Conservation (phyloP, 1,140 invertebrate genomes). For the Druon quercuslanigerum region DNA sequence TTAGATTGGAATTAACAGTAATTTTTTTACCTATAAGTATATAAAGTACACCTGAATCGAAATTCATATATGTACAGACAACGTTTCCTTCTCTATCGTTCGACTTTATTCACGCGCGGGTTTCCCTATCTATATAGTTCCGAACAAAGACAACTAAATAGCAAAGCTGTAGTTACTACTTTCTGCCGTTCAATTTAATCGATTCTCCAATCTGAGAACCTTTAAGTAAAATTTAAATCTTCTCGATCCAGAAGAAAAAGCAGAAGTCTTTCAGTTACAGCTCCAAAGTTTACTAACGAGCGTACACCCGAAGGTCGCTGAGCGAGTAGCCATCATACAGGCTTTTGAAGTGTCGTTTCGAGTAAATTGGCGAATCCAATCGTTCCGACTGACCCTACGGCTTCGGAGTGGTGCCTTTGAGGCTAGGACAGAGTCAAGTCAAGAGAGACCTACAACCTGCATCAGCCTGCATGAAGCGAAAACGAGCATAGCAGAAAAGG, state of each 20-base stretch:
- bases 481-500: slow-evolving; percentile 42
- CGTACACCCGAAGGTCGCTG: not conserved
- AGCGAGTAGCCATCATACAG: not conserved
- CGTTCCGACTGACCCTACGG: slow-evolving; percentile 39
- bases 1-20: not conserved
- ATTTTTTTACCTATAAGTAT: too few relatives aligned
- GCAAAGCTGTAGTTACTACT: too few relatives aligned
- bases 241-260: not conserved
- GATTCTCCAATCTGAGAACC: not conserved
- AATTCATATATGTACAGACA: too few relatives aligned
- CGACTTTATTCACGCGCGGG: too few relatives aligned
- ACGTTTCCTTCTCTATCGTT: too few relatives aligned
- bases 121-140: too few relatives aligned
- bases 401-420: slow-evolving; percentile 34
- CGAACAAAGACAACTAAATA: too few relatives aligned
- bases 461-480: slow-evolving; percentile 30
- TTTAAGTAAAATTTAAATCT: not conserved
- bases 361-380: slow-evolving; percentile 57
- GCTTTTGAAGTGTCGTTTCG: slow-evolving; percentile 11
- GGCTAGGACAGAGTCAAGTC: slow-evolving; percentile 10
- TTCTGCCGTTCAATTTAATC: too few relatives aligned
- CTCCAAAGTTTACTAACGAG: not conserved
- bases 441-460: slow-evolving; percentile 29
- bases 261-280: not conserved
- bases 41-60: too few relatives aligned